Base-by-base conservation (phyloP, 2,113 vertebrate species). In the Peromyscus leucopus region DNA sequence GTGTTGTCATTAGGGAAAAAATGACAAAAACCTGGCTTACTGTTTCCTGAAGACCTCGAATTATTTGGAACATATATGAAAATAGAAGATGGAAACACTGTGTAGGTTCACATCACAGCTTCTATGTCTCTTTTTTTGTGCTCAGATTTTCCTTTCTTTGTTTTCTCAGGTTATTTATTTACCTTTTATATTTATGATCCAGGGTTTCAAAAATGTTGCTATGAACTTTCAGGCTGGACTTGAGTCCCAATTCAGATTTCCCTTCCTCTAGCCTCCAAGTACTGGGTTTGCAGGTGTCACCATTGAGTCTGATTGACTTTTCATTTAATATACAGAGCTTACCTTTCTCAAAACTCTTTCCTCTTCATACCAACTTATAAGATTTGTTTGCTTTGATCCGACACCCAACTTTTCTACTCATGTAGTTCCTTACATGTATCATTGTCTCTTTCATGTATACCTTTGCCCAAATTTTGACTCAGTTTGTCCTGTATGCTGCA, bases 141-240 rank as follows among this genome's bases (percentile, higher is more conserved):
- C 2, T 72, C 48, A 51, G 51, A 51, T 96, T 89, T 92, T 13
- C 82, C 67, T 97, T 91, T 13, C 31, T 10, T 69, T 82, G 5
- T 80, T 79, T 79, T 92, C 83, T 10, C 51, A 21, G 36, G 3
- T 11, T 46, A 10, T 19, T 46, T 65, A 42, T 42, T 21, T 21
- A 12, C 10, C 13, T 26, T 24, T 59, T 15, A 61, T 57, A 39
- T 42, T 63, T 63, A 42, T 46, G n/a, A 31, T 12, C 17, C 7
- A 65, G 26, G 4, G 16, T 9, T 16, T 86, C 17, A 86, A 48
- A 7, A 57, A 26, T 2, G 12, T 57, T 67, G 5, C 3, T 51
- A 21, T 57, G 7, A 55, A 55, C 2, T 72, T 67, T 36, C 1
- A 71, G 33, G 36, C 2, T 57, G 48, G 13, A n/a, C 48, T 26